Evolutionary conservation across 2,113 vertebrate genomes (phyloP).

Genomic region (Nycticorax nycticorax): DNA sequence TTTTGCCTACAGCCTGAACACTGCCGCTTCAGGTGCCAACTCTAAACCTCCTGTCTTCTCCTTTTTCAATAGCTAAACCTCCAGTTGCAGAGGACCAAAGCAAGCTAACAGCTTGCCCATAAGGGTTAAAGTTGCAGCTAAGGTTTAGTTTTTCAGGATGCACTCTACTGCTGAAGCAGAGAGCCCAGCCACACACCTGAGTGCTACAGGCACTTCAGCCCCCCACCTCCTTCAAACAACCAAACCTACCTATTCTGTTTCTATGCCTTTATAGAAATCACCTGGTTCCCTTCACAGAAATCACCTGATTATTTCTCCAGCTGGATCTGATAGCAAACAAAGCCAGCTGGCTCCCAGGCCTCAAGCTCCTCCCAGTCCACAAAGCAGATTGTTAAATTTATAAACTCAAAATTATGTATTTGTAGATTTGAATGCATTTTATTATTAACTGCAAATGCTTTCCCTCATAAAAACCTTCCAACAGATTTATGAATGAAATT

Average conservation of each 20-base stretch:
- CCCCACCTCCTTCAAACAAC: background rate
- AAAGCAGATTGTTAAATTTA: background rate
- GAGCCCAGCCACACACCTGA: background rate
- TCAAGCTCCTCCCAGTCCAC: background rate
- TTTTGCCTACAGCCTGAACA: rapidly evolving
- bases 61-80: background rate
- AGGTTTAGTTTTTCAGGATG: background rate
- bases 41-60: background rate
- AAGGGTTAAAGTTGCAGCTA: rapidly evolving
- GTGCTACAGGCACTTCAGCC: rapidly evolving
- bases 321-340: background rate
- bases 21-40: background rate
- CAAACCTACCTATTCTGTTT: rapidly evolving
- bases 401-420: background rate
- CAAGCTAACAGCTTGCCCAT: background rate
- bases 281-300: background rate
- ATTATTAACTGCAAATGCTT: background rate
- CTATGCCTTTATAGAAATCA: background rate
- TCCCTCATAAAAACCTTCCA: background rate
- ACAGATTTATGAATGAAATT: background rate
- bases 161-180: rapidly evolving
- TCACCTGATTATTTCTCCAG: background rate
- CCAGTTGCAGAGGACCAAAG: background rate
- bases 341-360: background rate
- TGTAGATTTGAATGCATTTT: background rate